A percentile compares a stretch with the other conserved stretches of the same genome.
These are phyloP conservation scores for Mimas tiliae DNA, from an alignment of 2,888 invertebrate genomes.

Conservation along the genomic window DNA sequence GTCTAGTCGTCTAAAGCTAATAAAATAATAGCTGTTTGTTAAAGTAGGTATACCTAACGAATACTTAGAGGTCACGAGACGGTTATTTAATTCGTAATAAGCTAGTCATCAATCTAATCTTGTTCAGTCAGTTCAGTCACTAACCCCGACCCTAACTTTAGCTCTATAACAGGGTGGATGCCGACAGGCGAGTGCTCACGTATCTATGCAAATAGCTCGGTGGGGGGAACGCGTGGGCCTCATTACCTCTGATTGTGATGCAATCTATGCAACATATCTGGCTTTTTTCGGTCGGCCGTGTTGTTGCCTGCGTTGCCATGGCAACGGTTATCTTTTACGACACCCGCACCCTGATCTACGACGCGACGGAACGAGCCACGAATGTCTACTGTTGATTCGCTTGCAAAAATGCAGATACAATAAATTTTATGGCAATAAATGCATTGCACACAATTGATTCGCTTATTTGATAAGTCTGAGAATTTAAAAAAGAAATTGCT, in stretches of 20 bases:
- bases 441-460: not conserved
- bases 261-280: conserved; percentile 81
- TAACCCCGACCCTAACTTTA: not conserved
- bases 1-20: no score
- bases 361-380: not conserved
- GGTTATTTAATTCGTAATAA: no score
- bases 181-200: conserved; percentile 37
- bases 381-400: not conserved
- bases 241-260: conserved; percentile 79
- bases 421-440: not conserved
- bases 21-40: no score
- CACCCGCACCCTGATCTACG: conserved; percentile 17
- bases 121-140: not conserved
- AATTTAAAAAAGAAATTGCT: no score
- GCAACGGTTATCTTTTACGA: conserved; percentile 62
- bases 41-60: no score
- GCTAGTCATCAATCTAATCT: not conserved
- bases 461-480: not conserved
- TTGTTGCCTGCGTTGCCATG: conserved; percentile 66
- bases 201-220: conserved; percentile 75
- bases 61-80: no score
- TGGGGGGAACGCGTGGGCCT: conserved; percentile 52
- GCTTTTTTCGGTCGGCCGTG: conserved; percentile 73
- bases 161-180: conserved; percentile 28
- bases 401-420: not conserved